Conservation (phyloP, 2,113 vertebrate genomes). For the Oreochromis aureus region DNA sequence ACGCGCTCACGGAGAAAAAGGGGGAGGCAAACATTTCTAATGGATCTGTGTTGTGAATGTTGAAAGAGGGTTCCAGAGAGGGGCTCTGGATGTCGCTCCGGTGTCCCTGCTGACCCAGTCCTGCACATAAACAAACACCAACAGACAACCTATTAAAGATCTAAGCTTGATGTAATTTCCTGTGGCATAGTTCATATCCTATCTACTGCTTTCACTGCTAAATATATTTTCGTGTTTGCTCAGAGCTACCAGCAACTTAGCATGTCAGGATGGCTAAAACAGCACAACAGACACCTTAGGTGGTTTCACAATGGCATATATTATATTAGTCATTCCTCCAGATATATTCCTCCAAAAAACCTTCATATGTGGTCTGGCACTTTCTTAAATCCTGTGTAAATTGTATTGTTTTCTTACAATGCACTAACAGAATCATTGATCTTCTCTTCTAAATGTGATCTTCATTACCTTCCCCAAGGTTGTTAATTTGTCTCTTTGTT, state of each 20-base stretch:
- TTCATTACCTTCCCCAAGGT: background rate
- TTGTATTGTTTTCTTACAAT: background rate
- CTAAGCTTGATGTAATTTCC: background rate
- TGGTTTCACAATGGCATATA: background rate
- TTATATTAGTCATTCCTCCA: background rate
- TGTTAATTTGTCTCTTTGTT: background rate
- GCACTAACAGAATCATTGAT: background rate
- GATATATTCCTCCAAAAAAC: background rate
- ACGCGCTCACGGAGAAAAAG: background rate
- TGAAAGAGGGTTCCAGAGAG: constrained; percentile 41
- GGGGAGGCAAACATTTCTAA: constrained; percentile 15
- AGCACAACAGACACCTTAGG: background rate
- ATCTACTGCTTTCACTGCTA: background rate
- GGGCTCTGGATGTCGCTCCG: constrained; percentile 6
- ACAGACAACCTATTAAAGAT: background rate
- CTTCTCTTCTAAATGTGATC: background rate
- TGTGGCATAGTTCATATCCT: background rate
- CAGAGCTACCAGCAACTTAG: background rate
- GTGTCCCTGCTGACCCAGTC: constrained; percentile 28
- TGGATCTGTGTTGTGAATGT: constrained; percentile 46
- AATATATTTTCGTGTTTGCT: background rate
- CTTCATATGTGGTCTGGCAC: background rate
- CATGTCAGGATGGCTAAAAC: background rate
- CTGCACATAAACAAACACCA: constrained; percentile 28
- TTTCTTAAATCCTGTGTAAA: background rate